Conservation (phyloP, 2,888 invertebrate genomes). For the Polyploca ridens region DNA sequence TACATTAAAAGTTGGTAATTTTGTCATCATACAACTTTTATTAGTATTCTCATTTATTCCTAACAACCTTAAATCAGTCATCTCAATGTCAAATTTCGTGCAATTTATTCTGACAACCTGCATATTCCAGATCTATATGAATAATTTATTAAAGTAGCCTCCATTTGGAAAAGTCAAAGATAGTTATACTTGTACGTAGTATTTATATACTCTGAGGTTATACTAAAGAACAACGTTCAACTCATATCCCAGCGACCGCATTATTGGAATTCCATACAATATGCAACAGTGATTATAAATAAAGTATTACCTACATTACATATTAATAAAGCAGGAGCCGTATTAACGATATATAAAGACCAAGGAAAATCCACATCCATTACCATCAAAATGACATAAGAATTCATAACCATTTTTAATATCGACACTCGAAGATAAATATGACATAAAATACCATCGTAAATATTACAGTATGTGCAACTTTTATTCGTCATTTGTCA, state of each 20-base stretch:
- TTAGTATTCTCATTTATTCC: no score
- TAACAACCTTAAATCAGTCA: no score
- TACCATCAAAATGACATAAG: slow-evolving; percentile 2
- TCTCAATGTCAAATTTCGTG: no score
- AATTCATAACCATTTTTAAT: slow-evolving; percentile 4
- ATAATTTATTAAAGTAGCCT: no score
- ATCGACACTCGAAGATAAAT: neutral
- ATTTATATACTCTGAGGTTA: no score
- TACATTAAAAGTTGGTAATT: no score
- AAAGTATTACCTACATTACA: neutral
- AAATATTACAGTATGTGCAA: slow-evolving; percentile 1
- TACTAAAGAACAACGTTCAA: no score
- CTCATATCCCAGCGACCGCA: neutral
- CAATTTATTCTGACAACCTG: no score
- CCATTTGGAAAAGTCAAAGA: no score
- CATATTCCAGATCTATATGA: no score
- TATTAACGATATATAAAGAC: neutral
- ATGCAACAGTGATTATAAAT: slow-evolving; percentile 2
- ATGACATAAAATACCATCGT: neutral
- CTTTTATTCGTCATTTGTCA: slow-evolving; percentile 6
- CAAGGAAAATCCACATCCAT: neutral
- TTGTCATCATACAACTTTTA: no score
- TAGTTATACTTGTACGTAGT: no score
- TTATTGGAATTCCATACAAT: slow-evolving; percentile 10
- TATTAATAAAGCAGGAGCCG: neutral